Conservation (phyloP, 2,797 vertebrate species). For the Antennarius maculatus region DNA sequence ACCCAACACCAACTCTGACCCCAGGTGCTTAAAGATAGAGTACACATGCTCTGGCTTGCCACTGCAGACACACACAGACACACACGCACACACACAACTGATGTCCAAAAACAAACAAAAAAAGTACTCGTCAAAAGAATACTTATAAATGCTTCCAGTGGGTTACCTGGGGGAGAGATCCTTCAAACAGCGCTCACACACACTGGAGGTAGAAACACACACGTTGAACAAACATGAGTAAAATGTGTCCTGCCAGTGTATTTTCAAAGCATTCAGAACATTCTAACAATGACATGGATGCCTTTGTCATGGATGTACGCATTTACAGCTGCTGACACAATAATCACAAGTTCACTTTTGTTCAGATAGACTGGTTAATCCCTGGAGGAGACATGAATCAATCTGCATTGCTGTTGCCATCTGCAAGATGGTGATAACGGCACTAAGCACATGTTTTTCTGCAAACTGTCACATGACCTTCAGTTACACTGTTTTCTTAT, state of each 20-base stretch:
- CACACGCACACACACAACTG: neutral
- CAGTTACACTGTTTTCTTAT: too few relatives aligned
- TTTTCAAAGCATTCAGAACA: neutral
- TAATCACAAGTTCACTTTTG: too few relatives aligned
- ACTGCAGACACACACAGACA: slow-evolving; percentile 30
- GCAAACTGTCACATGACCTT: too few relatives aligned
- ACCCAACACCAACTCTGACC: slow-evolving; percentile 73
- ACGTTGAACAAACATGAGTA: neutral
- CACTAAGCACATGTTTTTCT: too few relatives aligned
- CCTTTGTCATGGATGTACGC: neutral
- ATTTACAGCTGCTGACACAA: too few relatives aligned
- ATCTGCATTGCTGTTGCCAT: too few relatives aligned
- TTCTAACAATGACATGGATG: neutral
- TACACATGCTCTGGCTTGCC: slow-evolving; percentile 64
- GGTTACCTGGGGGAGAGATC: slow-evolving; percentile 69
- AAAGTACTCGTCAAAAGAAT: too few relatives aligned
- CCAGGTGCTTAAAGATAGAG: slow-evolving; percentile 66
- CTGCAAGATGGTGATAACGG: too few relatives aligned
- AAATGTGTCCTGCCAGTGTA: neutral
- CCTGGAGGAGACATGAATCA: too few relatives aligned
- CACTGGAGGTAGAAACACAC: slow-evolving; percentile 39
- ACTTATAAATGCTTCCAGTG: neutral
- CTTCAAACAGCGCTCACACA: slow-evolving; percentile 70
- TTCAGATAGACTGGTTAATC: too few relatives aligned
- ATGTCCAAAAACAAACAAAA: neutral